Percentiles rank a stretch among this genome's conserved stretches.
phyloP scores from a whole-genome alignment of 2,888 invertebrate species.

The Hofmannophila pseudospretella region DNA sequence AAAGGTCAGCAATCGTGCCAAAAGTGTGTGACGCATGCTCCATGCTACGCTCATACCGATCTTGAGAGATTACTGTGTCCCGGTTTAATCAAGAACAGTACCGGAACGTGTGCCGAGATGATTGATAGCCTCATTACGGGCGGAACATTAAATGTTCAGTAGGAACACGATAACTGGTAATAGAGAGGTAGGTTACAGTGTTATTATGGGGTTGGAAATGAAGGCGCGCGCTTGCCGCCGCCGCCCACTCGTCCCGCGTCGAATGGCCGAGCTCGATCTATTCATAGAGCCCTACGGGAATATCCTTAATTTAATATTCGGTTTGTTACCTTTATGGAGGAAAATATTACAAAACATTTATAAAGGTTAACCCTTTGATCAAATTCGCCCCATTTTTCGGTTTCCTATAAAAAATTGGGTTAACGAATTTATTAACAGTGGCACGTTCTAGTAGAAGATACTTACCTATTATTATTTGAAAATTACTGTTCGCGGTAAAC shows the following conservation, averaged over 20 bases:
- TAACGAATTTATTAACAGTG: not conserved
- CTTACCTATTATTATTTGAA: too few species aligned
- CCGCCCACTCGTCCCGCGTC: slow-evolving; percentile 1
- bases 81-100: not conserved
- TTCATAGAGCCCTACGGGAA: slow-evolving; percentile 5
- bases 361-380: not conserved
- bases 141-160: slow-evolving; percentile 6
- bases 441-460: too few species aligned
- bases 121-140: slow-evolving; percentile 8
- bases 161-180: slow-evolving; percentile 5
- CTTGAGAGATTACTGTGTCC: not conserved
- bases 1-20: slow-evolving; percentile 10
- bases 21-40: slow-evolving; percentile 7
- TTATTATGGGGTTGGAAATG: too few species aligned
- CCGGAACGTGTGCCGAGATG: not conserved
- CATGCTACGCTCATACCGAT: not conserved
- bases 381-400: not conserved
- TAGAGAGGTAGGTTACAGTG: slow-evolving; percentile 4
- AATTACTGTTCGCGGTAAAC: too few species aligned
- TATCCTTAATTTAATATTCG: slow-evolving; percentile 1
- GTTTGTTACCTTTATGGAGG: not conserved
- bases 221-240: not conserved
- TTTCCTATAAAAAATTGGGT: not conserved
- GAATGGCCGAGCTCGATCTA: slow-evolving; percentile 1
- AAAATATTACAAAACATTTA: not conserved